A percentile compares a stretch with the other conserved stretches of the same genome.
Evolutionary conservation across 2,113 vertebrate genomes (phyloP).

Genomic region (Oreochromis spilurus): DNA sequence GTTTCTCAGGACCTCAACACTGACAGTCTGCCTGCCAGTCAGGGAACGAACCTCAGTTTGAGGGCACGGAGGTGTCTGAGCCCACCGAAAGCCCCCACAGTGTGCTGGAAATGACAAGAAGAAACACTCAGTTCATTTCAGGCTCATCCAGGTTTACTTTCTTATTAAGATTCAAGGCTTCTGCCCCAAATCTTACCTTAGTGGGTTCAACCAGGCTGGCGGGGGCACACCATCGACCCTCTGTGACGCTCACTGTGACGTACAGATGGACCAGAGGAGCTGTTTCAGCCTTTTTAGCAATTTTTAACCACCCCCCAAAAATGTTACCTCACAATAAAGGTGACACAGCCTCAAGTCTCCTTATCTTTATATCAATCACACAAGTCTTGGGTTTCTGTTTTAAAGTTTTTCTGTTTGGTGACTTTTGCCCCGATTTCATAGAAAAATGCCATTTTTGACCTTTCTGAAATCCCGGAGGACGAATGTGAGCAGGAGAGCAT

Average conservation of each 20-base stretch:
- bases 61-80: neutral
- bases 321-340: neutral
- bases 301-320: no score
- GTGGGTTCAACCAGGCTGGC: neutral
- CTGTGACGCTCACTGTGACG: neutral
- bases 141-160: neutral
- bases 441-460: neutral
- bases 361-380: neutral
- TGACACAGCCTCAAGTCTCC: neutral
- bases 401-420: neutral
- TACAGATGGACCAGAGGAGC: neutral
- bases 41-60: neutral
- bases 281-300: no score
- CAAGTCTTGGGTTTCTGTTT: accelerated
- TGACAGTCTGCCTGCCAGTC: conserved; percentile 9
- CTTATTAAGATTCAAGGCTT: neutral
- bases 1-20: conserved; percentile 49
- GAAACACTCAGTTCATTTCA: neutral
- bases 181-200: neutral
- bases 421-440: neutral
- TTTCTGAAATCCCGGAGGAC: neutral
- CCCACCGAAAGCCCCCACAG: neutral
- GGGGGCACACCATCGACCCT: neutral
- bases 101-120: neutral
- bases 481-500: neutral